Evolutionary conservation across 1,140 invertebrate genomes (phyloP).

Genomic region (Camponotus vicinus): DNA sequence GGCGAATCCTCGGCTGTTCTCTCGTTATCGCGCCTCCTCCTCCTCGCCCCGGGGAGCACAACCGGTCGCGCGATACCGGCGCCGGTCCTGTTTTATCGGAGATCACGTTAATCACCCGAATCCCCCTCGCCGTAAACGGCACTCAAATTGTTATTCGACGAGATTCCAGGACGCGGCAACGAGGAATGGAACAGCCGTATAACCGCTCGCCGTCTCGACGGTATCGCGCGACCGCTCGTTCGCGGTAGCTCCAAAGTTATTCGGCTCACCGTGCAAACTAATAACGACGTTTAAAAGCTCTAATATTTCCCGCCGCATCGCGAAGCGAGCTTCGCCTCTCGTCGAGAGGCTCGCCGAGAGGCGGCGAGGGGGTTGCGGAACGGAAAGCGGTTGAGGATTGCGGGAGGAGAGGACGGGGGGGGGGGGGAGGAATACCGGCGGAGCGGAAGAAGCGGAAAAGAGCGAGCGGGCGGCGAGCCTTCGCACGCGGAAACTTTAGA

Average conservation of each 20-base stretch:
- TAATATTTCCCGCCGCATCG: conserved; percentile 79
- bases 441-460: conserved; percentile 21
- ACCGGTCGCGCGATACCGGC: conserved; percentile 55
- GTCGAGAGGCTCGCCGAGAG: not conserved
- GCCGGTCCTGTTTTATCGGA: conserved; percentile 50
- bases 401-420: too few relatives aligned
- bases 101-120: conserved; percentile 59
- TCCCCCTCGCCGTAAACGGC: conserved; percentile 38
- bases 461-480: conserved; percentile 63
- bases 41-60: conserved; percentile 35
- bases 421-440: conserved; percentile 37
- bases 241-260: conserved; percentile 76
- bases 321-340: conserved; percentile 46
- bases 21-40: conserved; percentile 32
- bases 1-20: conserved; percentile 34
- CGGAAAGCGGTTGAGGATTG: not conserved
- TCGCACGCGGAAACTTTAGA: conserved; percentile 82
- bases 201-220: conserved; percentile 19
- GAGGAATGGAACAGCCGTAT: not conserved
- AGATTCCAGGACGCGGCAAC: conserved; percentile 19
- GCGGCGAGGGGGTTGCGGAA: not conserved
- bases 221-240: not conserved
- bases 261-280: conserved; percentile 82
- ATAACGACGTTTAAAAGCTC: conserved; percentile 84
- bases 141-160: conserved; percentile 63